phyloP scores from a whole-genome alignment of 2,888 invertebrate genomes.

The Synergus gifuensis region DNA sequence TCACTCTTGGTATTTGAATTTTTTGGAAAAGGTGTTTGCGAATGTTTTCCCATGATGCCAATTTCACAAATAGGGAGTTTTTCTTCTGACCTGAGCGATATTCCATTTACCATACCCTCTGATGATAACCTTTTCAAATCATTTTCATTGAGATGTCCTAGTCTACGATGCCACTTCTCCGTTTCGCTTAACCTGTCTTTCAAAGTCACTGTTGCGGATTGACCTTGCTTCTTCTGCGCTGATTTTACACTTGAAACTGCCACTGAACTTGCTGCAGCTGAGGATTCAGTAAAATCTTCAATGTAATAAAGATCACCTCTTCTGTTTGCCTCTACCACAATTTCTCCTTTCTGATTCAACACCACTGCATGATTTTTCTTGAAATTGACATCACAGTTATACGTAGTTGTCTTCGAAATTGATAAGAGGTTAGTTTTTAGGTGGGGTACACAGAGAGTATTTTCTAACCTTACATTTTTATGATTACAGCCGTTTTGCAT shows the following conservation, averaged over 20 bases:
- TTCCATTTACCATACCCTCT: constrained; percentile 45
- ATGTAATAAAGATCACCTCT: constrained; percentile 48
- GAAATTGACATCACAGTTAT: constrained; percentile 46
- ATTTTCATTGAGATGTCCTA: constrained; percentile 52
- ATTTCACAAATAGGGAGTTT: constrained; percentile 45
- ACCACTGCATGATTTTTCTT: constrained; percentile 40
- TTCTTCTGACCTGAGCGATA: constrained; percentile 7
- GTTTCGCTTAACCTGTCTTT: neutral
- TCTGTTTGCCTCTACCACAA: constrained; percentile 41
- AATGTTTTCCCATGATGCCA: constrained; percentile 40
- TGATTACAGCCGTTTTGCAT: neutral
- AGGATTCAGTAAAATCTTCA: constrained; percentile 9
- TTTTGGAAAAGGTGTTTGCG: constrained; percentile 42
- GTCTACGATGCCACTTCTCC: constrained; percentile 50
- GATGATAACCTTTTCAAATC: constrained; percentile 42
- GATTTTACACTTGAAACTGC: no score
- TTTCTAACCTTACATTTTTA: constrained; percentile 42
- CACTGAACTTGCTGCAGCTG: constrained; percentile 24
- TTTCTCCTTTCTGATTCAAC: constrained; percentile 33
- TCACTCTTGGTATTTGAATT: constrained; percentile 5
- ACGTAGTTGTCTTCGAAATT: constrained; percentile 45
- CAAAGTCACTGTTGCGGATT: neutral
- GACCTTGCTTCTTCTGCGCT: neutral
- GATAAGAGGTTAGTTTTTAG: constrained; percentile 50
- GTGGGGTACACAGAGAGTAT: constrained; percentile 49